These are phyloP conservation scores for Myopa tessellatipennis DNA, from an alignment of 2,888 invertebrate genomes.

Conservation along the genomic window DNA sequence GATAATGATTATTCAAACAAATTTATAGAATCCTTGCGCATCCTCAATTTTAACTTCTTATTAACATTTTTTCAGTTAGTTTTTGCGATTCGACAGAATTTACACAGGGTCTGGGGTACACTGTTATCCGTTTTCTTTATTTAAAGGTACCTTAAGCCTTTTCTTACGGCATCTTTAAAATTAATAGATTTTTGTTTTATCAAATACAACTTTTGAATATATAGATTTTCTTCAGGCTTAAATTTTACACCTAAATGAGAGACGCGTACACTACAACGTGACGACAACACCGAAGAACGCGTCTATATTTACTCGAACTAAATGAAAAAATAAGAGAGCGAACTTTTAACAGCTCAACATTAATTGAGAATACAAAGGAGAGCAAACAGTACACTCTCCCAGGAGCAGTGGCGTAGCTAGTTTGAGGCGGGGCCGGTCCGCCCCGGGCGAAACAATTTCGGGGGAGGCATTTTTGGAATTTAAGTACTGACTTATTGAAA, in stretches of 20 bases:
- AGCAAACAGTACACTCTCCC: too few species aligned
- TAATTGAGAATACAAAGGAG: too few species aligned
- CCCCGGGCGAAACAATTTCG: too few species aligned
- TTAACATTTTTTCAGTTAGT: neutral
- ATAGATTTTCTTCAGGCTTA: slow-evolving; percentile 25
- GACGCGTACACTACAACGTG: slow-evolving; percentile 47
- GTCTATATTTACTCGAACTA: slow-evolving; percentile 45
- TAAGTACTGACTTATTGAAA: too few species aligned
- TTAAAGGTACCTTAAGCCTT: too few species aligned
- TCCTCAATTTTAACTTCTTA: neutral
- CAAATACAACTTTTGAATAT: slow-evolving; percentile 10
- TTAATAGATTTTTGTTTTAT: too few species aligned
- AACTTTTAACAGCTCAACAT: neutral
- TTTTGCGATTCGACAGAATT: neutral
- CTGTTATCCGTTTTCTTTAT: too few species aligned
- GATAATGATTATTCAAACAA: neutral
- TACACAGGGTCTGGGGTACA: too few species aligned
- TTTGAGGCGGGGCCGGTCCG: too few species aligned
- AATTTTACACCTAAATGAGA: neutral
- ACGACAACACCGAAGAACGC: slow-evolving; percentile 43
- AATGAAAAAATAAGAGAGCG: neutral
- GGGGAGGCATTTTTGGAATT: too few species aligned
- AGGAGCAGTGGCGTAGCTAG: too few species aligned
- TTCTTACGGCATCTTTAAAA: too few species aligned
- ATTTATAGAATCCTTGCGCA: neutral